phyloP scores from a whole-genome alignment of 2,888 invertebrate species.

The Hyles lineata region DNA sequence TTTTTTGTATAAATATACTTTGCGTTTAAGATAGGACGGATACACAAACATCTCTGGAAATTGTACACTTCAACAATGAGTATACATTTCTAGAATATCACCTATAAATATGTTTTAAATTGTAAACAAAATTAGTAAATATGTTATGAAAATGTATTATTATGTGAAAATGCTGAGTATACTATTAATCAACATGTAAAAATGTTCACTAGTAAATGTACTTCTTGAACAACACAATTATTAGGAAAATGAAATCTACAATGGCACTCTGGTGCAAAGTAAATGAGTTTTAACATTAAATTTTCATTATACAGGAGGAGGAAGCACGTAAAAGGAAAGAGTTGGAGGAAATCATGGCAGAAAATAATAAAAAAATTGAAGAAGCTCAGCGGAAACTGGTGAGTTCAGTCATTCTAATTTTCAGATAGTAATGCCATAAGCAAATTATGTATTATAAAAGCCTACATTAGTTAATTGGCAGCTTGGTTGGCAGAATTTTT shows the following conservation, averaged over 20 bases:
- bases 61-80: neutral
- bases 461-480: neutral
- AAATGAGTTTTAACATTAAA: constrained; percentile 65
- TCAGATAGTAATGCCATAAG: neutral
- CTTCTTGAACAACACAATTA: neutral
- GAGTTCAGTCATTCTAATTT: constrained; percentile 62
- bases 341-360: constrained; percentile 97
- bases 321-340: constrained; percentile 98
- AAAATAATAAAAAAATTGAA: constrained; percentile 98
- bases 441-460: neutral
- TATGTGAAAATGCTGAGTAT: neutral
- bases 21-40: constrained; percentile 55
- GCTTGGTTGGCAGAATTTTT: neutral
- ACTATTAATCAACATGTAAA: neutral
- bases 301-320: constrained; percentile 95
- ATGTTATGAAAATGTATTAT: neutral
- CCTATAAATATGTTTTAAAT: neutral
- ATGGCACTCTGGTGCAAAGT: constrained; percentile 35
- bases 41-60: constrained; percentile 32
- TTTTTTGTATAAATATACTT: constrained; percentile 78
- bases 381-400: constrained; percentile 98
- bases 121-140: neutral
- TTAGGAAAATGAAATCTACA: constrained; percentile 19
- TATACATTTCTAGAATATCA: neutral
- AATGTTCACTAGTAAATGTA: neutral